Percentiles rank a stretch among this genome's conserved stretches.
phyloP scores from a whole-genome alignment of 2,888 invertebrate species.

The Drepanosiphum platanoidis region DNA sequence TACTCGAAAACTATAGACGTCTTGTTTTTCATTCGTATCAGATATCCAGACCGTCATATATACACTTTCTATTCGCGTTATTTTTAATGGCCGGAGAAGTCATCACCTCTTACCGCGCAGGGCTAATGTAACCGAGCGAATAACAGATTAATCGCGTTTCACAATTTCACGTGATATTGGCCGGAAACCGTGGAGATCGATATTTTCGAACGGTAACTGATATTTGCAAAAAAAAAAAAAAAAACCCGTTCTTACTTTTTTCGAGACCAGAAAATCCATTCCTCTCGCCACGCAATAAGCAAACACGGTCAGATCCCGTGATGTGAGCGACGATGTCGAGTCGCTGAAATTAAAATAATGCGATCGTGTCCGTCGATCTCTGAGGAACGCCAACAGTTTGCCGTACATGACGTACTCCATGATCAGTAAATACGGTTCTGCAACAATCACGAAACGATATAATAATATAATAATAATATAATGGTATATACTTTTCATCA shows the following conservation, averaged over 20 bases:
- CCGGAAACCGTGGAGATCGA: not conserved
- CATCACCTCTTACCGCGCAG: not conserved
- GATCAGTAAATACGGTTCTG: conserved; percentile 84
- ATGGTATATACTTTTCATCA: conserved; percentile 1
- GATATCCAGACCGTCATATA: too few species aligned
- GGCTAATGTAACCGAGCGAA: too few species aligned
- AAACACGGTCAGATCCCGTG: conserved; percentile 81
- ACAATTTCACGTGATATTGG: too few species aligned
- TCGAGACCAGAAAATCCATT: conserved; percentile 84
- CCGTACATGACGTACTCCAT: conserved; percentile 90
- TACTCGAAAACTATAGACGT: not conserved
- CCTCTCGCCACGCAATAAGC: conserved; percentile 85
- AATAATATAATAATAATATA: not conserved
- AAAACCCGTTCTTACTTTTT: conserved; percentile 73
- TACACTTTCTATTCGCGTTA: too few species aligned
- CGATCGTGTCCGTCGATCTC: conserved; percentile 72
- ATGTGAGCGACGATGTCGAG: conserved; percentile 74
- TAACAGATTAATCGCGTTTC: not conserved
- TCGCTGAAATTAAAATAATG: conserved; percentile 75
- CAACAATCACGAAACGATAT: conserved; percentile 64
- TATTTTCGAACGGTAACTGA: not conserved
- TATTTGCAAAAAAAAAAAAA: not conserved
- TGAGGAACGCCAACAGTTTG: conserved; percentile 79
- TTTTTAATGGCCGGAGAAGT: not conserved
- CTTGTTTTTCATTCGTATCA: too few species aligned